A percentile compares a stretch with the other conserved stretches of the same genome.
Evolutionary conservation across 2,113 vertebrate species (phyloP).

Genomic region (Apteryx owenii): DNA sequence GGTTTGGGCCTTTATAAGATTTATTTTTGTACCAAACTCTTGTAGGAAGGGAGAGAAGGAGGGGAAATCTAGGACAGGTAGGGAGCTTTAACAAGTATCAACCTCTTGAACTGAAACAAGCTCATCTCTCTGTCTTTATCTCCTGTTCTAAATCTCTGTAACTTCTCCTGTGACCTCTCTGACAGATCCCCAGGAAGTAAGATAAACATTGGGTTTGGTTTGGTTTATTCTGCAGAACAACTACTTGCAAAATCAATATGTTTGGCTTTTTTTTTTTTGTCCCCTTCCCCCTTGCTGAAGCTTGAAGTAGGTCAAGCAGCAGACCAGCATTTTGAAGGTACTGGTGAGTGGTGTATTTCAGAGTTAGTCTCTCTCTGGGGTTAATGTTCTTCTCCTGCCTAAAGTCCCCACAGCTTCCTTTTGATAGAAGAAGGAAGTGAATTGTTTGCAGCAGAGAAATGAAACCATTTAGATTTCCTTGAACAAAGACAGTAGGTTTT

Average conservation of each 20-base stretch:
- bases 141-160: constrained; percentile 20
- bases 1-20: neutral
- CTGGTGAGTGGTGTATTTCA: constrained; percentile 39
- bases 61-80: neutral
- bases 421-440: constrained; percentile 48
- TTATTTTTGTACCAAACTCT: neutral
- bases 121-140: neutral
- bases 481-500: constrained; percentile 21
- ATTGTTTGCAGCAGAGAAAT: constrained; percentile 57
- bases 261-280: constrained; percentile 7
- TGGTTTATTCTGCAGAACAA: neutral
- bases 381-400: constrained; percentile 40
- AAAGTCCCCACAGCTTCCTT: constrained; percentile 27
- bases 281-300: neutral
- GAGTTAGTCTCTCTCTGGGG: constrained; percentile 59
- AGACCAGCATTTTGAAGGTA: constrained; percentile 33
- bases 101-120: neutral
- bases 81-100: neutral
- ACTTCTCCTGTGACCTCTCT: neutral
- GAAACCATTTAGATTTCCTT: constrained; percentile 37
- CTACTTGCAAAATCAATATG: constrained; percentile 17
- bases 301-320: constrained; percentile 67
- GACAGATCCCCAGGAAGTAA: constrained; percentile 30
- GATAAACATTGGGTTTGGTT: neutral
- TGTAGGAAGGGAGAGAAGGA: neutral